These are phyloP conservation scores for Pavo muticus DNA, from an alignment of 2,113 vertebrate genomes.

Conservation along the genomic window DNA sequence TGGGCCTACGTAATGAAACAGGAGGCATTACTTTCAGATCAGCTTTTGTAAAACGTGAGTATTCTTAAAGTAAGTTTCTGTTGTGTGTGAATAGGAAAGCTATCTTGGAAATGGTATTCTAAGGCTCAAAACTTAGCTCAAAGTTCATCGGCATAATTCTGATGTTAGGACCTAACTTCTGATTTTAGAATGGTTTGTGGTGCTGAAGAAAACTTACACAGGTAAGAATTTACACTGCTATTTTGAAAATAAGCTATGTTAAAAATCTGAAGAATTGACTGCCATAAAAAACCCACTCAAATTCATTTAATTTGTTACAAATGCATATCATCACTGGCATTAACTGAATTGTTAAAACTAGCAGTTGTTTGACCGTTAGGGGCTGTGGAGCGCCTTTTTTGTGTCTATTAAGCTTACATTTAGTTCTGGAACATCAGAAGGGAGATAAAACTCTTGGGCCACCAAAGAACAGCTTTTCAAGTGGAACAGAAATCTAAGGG, in stretches of 20 bases:
- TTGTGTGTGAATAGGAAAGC: background rate
- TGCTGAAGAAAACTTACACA: background rate
- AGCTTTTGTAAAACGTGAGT: background rate
- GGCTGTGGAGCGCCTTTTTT: background rate
- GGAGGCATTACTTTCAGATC: background rate
- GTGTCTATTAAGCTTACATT: background rate
- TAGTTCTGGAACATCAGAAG: background rate
- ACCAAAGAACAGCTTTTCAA: background rate
- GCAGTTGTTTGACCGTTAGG: background rate
- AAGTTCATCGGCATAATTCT: background rate
- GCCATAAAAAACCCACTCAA: rapidly evolving
- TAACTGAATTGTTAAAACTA: background rate
- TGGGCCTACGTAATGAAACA: background rate
- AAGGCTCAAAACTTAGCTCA: background rate
- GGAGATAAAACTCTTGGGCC: background rate
- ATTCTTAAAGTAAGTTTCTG: background rate
- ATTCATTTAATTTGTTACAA: background rate
- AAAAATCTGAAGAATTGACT: background rate
- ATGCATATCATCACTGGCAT: rapidly evolving
- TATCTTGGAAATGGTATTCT: background rate
- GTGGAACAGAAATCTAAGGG: background rate
- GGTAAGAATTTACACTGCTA: background rate
- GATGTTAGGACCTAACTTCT: background rate
- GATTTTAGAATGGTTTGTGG: background rate
- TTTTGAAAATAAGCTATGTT: background rate